Base-by-base conservation (phyloP, 2,113 vertebrate species). In the Hipposideros armiger region DNA sequence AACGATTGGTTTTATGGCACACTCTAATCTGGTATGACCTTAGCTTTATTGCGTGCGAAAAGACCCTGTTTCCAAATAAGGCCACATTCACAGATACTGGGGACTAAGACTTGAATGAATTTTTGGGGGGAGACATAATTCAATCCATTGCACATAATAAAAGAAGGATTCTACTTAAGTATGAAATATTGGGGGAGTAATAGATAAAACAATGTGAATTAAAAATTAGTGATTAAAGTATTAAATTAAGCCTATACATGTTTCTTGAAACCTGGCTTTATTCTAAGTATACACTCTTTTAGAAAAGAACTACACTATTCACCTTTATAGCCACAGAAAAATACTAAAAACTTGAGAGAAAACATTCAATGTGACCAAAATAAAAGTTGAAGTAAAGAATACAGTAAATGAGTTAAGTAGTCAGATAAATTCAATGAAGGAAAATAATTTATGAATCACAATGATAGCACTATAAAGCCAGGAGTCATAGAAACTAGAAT, bases 211-310 rank as follows among this genome's bases (percentile, higher is more conserved):
- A 91, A 86, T 32, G 30, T 0, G 30, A 91, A 70, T 66, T 89
- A 52, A 76, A 73, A 87, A 40, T 62, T 30, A 32, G 30, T 73
- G n/a, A 62, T 56, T 81, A 40, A 89, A 85, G 36, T 80, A 28
- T 6, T 89, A 58, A 69, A 69, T 40, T 62, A 77, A 22, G 74
- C 28, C 36, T 72, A 32, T 36, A 0, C 20, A 13, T 70, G 8
- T 76, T 90, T 91, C 52, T 86, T 95, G 40, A 92, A 89, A 52
- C 2, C 28, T 86, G 10, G 72, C 62, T 89, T 73, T 47, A 86
- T 40, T 62, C 30, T 90, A 89, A 54, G 14, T 15, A n/a, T 81
- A 62, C 5, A 67, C 17, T 47, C 3, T 67, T 94, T 50, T 50
- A 80, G 54, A n/a, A 66, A 66, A 67, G 11, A 7, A 56, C 2